phyloP scores from a whole-genome alignment of 2,888 invertebrate genomes.

The Chrysotoxum bicinctum region DNA sequence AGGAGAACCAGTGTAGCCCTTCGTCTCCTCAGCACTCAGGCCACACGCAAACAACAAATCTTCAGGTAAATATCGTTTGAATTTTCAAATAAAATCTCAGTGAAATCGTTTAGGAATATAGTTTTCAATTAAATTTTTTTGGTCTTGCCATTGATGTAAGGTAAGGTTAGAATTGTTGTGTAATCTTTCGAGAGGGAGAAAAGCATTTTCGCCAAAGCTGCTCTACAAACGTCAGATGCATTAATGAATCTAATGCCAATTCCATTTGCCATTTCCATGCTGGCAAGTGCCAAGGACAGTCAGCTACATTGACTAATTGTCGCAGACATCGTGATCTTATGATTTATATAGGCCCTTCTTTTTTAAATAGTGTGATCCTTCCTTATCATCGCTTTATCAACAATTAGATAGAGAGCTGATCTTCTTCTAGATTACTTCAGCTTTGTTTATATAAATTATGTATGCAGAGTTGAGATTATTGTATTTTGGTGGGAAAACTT shows the following conservation, averaged over 20 bases:
- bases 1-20: slow-evolving; percentile 80
- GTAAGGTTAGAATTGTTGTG: slow-evolving; percentile 82
- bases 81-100: neutral
- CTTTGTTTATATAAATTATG: neutral
- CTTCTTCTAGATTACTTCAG: neutral
- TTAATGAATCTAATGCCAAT: slow-evolving; percentile 31
- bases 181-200: slow-evolving; percentile 74
- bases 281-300: neutral
- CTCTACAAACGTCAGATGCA: slow-evolving; percentile 60
- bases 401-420: neutral
- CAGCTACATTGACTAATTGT: neutral
- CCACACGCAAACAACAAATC: slow-evolving; percentile 74
- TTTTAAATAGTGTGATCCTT: slow-evolving; percentile 8
- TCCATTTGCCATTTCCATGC: slow-evolving; percentile 19
- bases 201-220: slow-evolving; percentile 56
- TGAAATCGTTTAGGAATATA: slow-evolving; percentile 4
- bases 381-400: slow-evolving; percentile 47
- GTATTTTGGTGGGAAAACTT: neutral
- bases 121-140: slow-evolving; percentile 34
- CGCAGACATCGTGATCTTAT: neutral
- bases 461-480: neutral
- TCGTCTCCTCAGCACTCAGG: slow-evolving; percentile 76
- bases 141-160: slow-evolving; percentile 13
- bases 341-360: neutral
- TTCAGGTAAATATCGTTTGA: slow-evolving; percentile 76